Conservation (phyloP, 2,797 vertebrate genomes). For the Brachyalestes nurse region DNA sequence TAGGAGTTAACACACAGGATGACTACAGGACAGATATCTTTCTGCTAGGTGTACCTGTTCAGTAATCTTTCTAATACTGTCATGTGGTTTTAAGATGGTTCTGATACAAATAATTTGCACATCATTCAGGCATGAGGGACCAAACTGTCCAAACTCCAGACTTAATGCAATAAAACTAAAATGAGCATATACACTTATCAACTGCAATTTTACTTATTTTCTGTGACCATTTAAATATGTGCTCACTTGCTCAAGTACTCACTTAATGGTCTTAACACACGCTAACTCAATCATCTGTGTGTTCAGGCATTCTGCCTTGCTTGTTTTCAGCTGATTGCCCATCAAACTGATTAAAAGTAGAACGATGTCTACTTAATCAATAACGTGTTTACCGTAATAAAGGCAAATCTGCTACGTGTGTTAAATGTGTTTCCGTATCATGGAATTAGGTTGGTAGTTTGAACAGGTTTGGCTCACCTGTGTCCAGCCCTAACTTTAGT, state of each 20-base stretch:
- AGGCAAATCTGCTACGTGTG: no score
- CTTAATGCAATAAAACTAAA: not conserved
- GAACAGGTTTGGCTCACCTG: constrained; percentile 74
- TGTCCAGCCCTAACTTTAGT: constrained; percentile 91
- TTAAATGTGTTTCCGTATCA: not conserved
- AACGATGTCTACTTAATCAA: no score
- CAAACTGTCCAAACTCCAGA: not conserved
- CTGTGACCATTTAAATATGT: not conserved
- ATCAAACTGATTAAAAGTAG: no score
- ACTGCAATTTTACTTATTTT: not conserved
- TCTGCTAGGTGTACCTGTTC: not conserved
- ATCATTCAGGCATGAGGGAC: not conserved
- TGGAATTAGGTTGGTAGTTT: not conserved
- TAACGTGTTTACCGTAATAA: no score
- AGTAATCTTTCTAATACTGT: not conserved
- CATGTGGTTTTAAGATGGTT: not conserved
- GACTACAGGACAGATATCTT: not conserved
- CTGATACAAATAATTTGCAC: not conserved
- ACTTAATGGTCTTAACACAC: not conserved
- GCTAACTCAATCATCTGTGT: not conserved
- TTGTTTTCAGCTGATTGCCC: no score
- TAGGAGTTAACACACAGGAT: not conserved
- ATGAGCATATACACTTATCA: not conserved
- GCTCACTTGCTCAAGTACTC: not conserved
- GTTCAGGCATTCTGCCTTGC: not conserved